Evolutionary conservation across 2,113 vertebrate species (phyloP), one percentile per base, ranked within the genome.

Genomic region (Pluvianellus socialis): DNA sequence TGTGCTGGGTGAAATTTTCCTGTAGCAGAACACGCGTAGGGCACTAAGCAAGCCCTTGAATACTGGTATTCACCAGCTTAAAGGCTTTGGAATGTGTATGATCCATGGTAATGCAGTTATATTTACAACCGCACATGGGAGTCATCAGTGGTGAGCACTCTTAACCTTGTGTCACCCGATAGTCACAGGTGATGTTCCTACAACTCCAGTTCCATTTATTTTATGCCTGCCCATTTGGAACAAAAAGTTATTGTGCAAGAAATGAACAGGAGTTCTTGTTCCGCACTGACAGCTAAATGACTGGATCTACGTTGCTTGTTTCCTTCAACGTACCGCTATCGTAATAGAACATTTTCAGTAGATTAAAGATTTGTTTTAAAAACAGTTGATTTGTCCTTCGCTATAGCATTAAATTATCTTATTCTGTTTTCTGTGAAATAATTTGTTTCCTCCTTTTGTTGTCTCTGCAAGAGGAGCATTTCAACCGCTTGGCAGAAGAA

Each of bases 391-490:
- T 92, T 92, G 90, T 84, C 76, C 76, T 95, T 94, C 33, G 2
- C 53, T 70, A 7, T 7, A 79, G 79, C 22, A 7, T 86, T 96
- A 81, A 88, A 67, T 68, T 87, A 30, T 81, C 24, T 83, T 67
- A 63, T 38, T 93, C 76, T 79, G n/a, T 35, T 90, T 92, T 50
- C 55, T 75, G 44, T 61, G 80, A 75, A 97, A 89, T 81, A 88
- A 81, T 74, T 96, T 91, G 28, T 79, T 86, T 83, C 35, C 16
- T 52, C 15, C 65, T 93, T 87, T 91, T 96, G 86, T 96, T 74
- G 47, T 71, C 67, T 74, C 68, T 28, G 30, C 0, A 3, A n/a
- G 45, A 47, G 79, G 77, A 91, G 62, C 79, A 72, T 87, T 92
- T 87, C 89, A 89, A 47, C 42, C 30, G 9, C 87, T 92, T 92